Evolutionary conservation across 1,140 invertebrate species (phyloP), one percentile per base, ranked within the genome.

Genomic region (Aricia agestis): DNA sequence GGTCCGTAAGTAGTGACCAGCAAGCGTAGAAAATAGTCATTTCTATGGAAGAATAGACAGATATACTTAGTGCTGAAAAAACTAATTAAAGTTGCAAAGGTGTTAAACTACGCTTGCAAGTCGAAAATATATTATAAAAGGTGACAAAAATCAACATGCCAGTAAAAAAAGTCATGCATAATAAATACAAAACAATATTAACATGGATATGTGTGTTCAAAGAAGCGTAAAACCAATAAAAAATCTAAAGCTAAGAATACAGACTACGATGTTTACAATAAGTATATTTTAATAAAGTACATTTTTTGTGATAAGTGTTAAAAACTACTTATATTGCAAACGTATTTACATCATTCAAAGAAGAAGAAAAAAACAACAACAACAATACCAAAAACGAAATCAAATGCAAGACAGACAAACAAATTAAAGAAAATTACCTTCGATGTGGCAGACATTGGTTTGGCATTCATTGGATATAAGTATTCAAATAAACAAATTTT

Each of bases 171-270:
- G 3, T 52, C 45, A 52, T 52, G 45, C 45, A 52, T 15, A 52
- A 52, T 1, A 52, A 52, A 63, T 17, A 52, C 45, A 52, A 13
- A 52, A 52, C 6, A 19, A 63, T 19, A 7, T 19, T 63, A 59
- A 63, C 59, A 63, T 63, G 81, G 76, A 81, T 82, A 82, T 85
- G 80, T 86, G 83, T 85, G 81, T 76, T 63, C 18, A 19, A 63
- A 17, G 70, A 77, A 72, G 69, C 63, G 69, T 25, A 75, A 77
- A 76, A 74, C 73, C 42, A 67, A 67, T 31, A 63, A 72, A 59
- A 42, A 72, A 25, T 52, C 66, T 67, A 71, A 31, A 19, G 11
- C 59, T 18, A 66, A 71, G 57, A 68, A 68, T 57, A 52, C 45
- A 52, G 11, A 52, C 45, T 52, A 52, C 10, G 9, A 52, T 13